A percentile compares a stretch with the other conserved stretches of the same genome.
These are phyloP conservation scores for Zaprionus ornatus DNA, from an alignment of 1,140 invertebrate genomes.

Conservation along the genomic window DNA sequence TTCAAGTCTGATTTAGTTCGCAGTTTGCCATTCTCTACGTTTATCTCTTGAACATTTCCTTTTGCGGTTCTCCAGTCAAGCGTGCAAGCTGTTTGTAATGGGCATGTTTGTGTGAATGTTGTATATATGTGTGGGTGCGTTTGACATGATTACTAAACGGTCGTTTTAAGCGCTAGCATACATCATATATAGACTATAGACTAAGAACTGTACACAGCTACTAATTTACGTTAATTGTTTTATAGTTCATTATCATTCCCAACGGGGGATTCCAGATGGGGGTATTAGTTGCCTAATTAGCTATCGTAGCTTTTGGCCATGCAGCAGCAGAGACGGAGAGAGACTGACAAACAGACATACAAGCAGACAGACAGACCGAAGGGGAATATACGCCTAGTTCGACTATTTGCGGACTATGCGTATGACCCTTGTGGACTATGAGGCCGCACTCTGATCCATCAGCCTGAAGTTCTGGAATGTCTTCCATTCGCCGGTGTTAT, in stretches of 20 bases:
- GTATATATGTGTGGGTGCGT: constrained; percentile 26
- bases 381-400: constrained; percentile 24
- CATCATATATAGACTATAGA: constrained; percentile 53
- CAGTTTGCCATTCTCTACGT: constrained; percentile 31
- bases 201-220: constrained; percentile 79
- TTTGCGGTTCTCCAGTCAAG: constrained; percentile 50
- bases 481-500: constrained; percentile 94
- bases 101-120: constrained; percentile 21
- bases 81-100: constrained; percentile 46
- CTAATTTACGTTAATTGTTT: constrained; percentile 78
- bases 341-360: constrained; percentile 29
- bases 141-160: constrained; percentile 64
- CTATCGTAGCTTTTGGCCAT: constrained; percentile 32
- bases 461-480: constrained; percentile 90
- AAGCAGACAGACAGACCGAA: constrained; percentile 42
- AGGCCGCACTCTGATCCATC: constrained; percentile 81
- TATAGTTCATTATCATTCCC: constrained; percentile 67
- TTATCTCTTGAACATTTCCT: constrained; percentile 27
- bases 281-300: constrained; percentile 61
- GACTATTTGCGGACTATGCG: constrained; percentile 67
- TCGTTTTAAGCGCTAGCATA: constrained; percentile 75
- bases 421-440: constrained; percentile 77
- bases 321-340: constrained; percentile 52
- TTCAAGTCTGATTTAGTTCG: constrained; percentile 27
- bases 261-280: constrained; percentile 18